These are phyloP conservation scores for Solea solea DNA, from an alignment of 2,113 vertebrate genomes.

Conservation along the genomic window DNA sequence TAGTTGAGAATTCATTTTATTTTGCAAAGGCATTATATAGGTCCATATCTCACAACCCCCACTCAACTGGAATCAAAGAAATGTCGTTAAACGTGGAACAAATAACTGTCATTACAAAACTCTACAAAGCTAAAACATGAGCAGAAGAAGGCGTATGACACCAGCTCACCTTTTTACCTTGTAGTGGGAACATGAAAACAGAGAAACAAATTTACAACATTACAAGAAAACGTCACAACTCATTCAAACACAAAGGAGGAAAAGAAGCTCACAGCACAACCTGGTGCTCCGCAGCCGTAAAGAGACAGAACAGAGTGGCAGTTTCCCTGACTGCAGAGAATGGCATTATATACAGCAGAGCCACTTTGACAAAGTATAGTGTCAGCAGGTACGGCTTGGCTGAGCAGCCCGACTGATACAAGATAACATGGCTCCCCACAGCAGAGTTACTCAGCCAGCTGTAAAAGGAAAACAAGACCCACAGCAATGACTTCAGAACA, in stretches of 20 bases:
- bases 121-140: neutral
- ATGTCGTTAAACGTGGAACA: neutral
- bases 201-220: constrained; percentile 31
- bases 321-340: constrained; percentile 55
- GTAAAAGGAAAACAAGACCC: constrained; percentile 49
- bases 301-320: constrained; percentile 33
- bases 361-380: constrained; percentile 56
- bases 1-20: too few relatives aligned
- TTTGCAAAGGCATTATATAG: neutral
- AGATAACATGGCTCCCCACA: constrained; percentile 51
- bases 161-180: neutral
- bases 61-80: neutral
- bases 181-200: constrained; percentile 5
- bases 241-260: constrained; percentile 19
- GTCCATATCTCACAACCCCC: neutral
- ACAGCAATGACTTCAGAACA: constrained; percentile 25
- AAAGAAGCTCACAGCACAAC: constrained; percentile 13
- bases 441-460: constrained; percentile 46
- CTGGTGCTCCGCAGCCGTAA: constrained; percentile 14
- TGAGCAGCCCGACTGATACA: constrained; percentile 28
- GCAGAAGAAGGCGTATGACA: constrained; percentile 6
- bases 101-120: neutral
- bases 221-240: constrained; percentile 6
- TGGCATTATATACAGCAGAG: constrained; percentile 51
- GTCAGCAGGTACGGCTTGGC: constrained; percentile 44